A percentile compares a stretch with the other conserved stretches of the same genome.
Evolutionary conservation across 2,113 vertebrate genomes (phyloP).

Genomic region (Opisthocomus hoazin): DNA sequence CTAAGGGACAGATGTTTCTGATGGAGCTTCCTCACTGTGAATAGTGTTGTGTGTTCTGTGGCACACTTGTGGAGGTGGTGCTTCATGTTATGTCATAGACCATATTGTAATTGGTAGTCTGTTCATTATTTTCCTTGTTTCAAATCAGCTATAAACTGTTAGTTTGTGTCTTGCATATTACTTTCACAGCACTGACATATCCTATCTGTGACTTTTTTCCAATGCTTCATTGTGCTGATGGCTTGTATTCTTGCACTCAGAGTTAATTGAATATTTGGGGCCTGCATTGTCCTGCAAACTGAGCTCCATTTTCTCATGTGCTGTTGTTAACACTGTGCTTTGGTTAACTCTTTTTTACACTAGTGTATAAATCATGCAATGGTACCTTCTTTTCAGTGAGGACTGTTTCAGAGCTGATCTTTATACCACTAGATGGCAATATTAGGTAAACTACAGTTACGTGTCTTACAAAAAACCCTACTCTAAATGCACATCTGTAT

Average conservation of each 20-base stretch:
- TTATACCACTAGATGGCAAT: constrained; percentile 55
- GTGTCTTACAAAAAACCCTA: not conserved
- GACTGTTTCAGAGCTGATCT: not conserved
- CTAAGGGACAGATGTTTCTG: not conserved
- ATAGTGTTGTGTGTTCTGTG: fast-evolving
- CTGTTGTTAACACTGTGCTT: not conserved
- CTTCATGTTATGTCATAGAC: not conserved
- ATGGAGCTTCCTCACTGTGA: not conserved
- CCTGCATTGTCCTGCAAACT: not conserved
- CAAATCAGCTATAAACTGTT: not conserved
- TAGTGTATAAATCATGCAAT: not conserved
- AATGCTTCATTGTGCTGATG: not conserved
- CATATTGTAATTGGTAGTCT: not conserved
- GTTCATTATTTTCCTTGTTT: not conserved
- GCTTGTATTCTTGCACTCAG: not conserved
- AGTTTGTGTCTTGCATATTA: not conserved
- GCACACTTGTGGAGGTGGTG: not conserved
- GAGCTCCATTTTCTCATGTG: not conserved
- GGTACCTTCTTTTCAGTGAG: not conserved
- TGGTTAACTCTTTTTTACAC: not conserved
- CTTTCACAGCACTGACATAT: not conserved
- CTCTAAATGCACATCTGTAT: not conserved
- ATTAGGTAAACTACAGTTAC: not conserved
- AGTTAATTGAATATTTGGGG: not conserved
- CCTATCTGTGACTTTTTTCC: not conserved